Evolutionary conservation across 1,140 invertebrate genomes (phyloP), one percentile per base, ranked within the genome.

Genomic region (Drosophila orena): DNA sequence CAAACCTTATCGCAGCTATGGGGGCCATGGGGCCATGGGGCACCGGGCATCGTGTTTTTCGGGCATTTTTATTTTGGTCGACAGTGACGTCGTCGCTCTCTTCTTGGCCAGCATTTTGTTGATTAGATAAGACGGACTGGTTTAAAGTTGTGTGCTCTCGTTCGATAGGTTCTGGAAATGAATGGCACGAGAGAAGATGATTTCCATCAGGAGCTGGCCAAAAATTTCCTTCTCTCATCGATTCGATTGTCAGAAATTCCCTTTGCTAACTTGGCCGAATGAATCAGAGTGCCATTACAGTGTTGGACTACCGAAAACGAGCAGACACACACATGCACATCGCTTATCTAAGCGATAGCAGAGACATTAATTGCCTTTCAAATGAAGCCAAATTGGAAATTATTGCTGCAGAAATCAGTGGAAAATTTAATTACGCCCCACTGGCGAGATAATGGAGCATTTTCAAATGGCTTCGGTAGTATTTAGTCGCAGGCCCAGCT

Each of bases 361-460:
- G 52, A 12, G 69, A 88, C 78, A 86, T 78, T 81, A 78, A 86
- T 88, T 86, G 78, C 46, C 78, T 81, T 78, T 86, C 57, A 78
- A 86, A 88, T 70, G 65, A 68, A 64, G 69, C 37, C 68, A 75
- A 81, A 86, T 86, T 86, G 60, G 46, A 81, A 86, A 78, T 86
- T 74, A 81, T 75, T 86, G 69, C 81, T 85, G 69, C 64, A 60
- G 68, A 77, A 86, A 86, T 77, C 81, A 78, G 57, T 78, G 58
- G 35, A 68, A 78, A 88, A 86, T 81, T 86, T 81, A 88, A 86
- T 86, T 86, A 81, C 81, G 68, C 76, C 55, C 59, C 58, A 38
- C 53, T 44, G 14, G 30, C 17, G 11, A 14, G 46, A 60, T 61
- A 34, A 66, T 37, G 57, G 15, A 42, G 34, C 8, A 12, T 2